A percentile compares a stretch with the other conserved stretches of the same genome.
Evolutionary conservation across 2,888 invertebrate species (phyloP).

Genomic region (Tipula confusa): DNA sequence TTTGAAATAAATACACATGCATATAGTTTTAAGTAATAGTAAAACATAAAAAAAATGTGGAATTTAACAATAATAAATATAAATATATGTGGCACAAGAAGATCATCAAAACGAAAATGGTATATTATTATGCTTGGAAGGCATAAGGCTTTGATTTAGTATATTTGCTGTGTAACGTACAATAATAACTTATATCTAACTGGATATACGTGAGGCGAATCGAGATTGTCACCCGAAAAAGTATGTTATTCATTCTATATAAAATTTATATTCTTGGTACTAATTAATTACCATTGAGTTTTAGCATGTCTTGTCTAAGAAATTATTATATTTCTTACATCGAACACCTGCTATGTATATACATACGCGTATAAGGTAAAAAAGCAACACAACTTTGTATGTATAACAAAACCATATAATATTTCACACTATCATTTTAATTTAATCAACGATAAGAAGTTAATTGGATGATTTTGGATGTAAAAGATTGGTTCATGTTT

Average conservation of each 20-base stretch:
- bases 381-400: neutral
- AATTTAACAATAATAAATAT: slow-evolving; percentile 6
- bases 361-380: neutral
- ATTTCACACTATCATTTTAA: slow-evolving; percentile 20
- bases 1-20: neutral
- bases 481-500: neutral
- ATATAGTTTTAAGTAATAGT: neutral
- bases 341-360: neutral
- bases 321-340: neutral
- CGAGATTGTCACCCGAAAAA: neutral
- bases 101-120: neutral
- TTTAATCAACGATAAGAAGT: slow-evolving; percentile 9
- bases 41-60: slow-evolving; percentile 3
- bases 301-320: slow-evolving; percentile 15
- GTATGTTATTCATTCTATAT: neutral
- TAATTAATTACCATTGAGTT: neutral
- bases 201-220: slow-evolving; percentile 25
- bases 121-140: neutral
- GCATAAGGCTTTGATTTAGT: neutral
- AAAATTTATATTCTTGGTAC: neutral
- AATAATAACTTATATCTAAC: neutral
- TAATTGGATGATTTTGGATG: neutral
- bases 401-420: neutral
- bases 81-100: neutral
- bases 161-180: neutral